Evolutionary conservation across 2,888 invertebrate genomes (phyloP).

Genomic region (Tetragonula carbonaria): DNA sequence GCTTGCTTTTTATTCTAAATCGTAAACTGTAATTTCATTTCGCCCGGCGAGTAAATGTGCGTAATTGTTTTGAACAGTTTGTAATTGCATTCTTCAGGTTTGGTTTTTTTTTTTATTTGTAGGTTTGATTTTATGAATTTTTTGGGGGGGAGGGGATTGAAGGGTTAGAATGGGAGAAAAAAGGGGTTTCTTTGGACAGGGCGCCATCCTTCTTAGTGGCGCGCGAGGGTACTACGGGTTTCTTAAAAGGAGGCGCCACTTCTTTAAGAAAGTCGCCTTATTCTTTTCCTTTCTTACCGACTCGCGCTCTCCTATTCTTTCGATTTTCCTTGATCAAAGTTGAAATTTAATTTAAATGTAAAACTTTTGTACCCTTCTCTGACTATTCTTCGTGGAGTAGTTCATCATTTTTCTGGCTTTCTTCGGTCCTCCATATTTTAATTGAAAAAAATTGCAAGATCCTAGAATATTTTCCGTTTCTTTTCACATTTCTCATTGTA

Average conservation of each 20-base stretch:
- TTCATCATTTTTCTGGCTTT: background rate
- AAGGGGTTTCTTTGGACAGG: constrained; percentile 46
- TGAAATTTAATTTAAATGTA: constrained; percentile 13
- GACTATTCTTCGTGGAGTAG: background rate
- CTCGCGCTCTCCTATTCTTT: constrained; percentile 56
- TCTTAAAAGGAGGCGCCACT: constrained; percentile 80
- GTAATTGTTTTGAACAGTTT: no score
- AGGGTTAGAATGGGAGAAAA: background rate
- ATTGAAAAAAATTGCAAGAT: background rate
- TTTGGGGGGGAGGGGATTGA: background rate
- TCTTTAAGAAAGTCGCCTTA: constrained; percentile 80
- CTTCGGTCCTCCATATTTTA: background rate
- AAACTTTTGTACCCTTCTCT: background rate
- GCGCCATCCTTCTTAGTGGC: constrained; percentile 76
- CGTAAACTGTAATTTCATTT: constrained; percentile 1
- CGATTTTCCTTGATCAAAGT: background rate
- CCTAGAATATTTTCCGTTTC: background rate
- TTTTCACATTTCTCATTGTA: background rate
- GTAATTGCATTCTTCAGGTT: background rate
- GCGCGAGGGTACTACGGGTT: constrained; percentile 67
- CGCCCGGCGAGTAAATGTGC: no score
- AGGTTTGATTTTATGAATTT: no score
- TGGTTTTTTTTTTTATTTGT: background rate
- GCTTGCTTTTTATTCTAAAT: constrained; percentile 24
- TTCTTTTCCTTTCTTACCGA: constrained; percentile 84